Base-by-base conservation (phyloP, 2,113 vertebrate genomes). In the Chaetops frenatus region DNA sequence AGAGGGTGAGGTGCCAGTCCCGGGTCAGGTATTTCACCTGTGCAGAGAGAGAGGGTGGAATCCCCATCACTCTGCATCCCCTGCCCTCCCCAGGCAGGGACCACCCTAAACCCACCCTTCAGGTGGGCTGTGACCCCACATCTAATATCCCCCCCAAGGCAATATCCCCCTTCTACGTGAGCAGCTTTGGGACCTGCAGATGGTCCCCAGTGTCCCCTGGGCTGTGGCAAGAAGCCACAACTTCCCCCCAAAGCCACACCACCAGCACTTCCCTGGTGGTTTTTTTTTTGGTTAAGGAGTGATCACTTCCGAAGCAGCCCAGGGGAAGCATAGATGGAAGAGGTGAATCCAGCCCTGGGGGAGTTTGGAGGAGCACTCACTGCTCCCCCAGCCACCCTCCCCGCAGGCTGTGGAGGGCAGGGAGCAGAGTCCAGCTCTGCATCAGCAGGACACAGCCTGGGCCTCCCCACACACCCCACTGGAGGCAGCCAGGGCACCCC, bases 21-120 rank as follows among this genome's bases (percentile, higher is more conserved):
- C 97, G 95, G 1, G 98, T 98, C 79, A 99, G 96, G 83, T 97
- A 97, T 74, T 98, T 98, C 94, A 99, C 98, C 98, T 99, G 83
- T 0, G 2, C 28, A 31, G 1, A 24, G 27, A 31, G 1, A 24
- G 27, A 44, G 53, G 44, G 53, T 11, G 53, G 11, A 15, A 38
- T 15, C 33, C 18, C 72, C 54, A 4, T 61, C 54, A 5, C 22
- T 0, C 53, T 33, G 33, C 33, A 18, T 27, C 10, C 19, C 45
- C 29, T 0, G 5, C 47, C 18, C 7, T 44, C 24, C 24, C 14
- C 29, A 5, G 27, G 35, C 20, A 24, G 20, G 25, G 24, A 5
- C 13, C 25, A 48, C 24, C 45, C 81, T 3, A n/a, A 58, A 35
- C 2, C 40, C 17, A 0, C 7, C 18, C 1, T 1, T n/a, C 16